Evolutionary conservation across 2,797 vertebrate species (phyloP).

Genomic region (Pseudopleuronectes americanus): DNA sequence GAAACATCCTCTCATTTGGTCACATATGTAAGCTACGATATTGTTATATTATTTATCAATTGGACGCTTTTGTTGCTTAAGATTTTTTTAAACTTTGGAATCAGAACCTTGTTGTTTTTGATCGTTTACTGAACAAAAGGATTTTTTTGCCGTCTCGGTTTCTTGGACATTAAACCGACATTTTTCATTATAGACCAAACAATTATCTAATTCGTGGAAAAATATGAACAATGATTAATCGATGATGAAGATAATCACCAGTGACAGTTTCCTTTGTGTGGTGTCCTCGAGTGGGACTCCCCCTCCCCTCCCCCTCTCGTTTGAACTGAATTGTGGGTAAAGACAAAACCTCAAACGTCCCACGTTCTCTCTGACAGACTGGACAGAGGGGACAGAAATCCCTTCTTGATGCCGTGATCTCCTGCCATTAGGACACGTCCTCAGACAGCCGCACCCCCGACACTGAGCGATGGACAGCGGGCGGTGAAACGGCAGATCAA

Average conservation of each 20-base stretch:
- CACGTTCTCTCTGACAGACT: background rate
- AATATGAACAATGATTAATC: background rate
- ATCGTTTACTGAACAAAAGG: background rate
- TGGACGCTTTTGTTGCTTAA: too few species aligned
- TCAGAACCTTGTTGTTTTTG: too few species aligned
- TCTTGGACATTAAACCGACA: background rate
- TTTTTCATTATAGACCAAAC: background rate
- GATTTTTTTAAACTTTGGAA: too few species aligned
- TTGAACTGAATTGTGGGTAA: too few species aligned
- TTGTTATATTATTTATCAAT: too few species aligned
- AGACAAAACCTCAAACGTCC: background rate
- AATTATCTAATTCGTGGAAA: background rate
- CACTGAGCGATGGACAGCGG: conserved; percentile 46
- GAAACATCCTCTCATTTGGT: too few species aligned
- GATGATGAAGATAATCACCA: background rate
- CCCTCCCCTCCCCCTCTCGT: background rate
- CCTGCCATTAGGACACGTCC: conserved; percentile 30
- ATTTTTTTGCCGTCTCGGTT: background rate
- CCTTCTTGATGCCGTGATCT: conserved; percentile 42
- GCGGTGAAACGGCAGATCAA: conserved; percentile 19
- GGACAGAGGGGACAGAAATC: conserved; percentile 43
- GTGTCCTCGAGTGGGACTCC: background rate
- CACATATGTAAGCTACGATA: too few species aligned
- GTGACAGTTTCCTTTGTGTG: background rate
- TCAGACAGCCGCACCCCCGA: conserved; percentile 19